Base-by-base conservation (phyloP, 1,140 invertebrate genomes). In the Calephelis nemesis region DNA sequence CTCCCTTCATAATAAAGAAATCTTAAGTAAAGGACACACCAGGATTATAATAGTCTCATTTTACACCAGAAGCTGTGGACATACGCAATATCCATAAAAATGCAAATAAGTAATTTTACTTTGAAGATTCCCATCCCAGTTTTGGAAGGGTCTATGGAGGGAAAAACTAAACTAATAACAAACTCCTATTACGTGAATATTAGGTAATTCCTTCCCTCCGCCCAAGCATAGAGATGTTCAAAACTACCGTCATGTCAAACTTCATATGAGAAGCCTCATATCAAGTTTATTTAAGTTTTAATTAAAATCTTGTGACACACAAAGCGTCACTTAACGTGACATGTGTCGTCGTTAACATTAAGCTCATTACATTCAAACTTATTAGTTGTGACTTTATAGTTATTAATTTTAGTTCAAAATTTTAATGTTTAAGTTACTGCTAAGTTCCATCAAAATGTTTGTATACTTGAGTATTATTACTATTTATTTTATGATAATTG, bases 81-180 rank as follows among this genome's bases (percentile, higher is more conserved):
- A 19, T 19, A 58, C 54, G 54, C 30, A 10, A 58, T 13, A 58
- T 39, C 30, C 30, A 58, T 58, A 58, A 58, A 58, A 58, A 58
- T 58, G 54, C 54, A 58, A 58, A 58, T 58, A 58, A 58, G 54
- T 58, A 58, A 58, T 58, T 58, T 58, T 58, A 58, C 54, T 58
- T 58, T 39, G 54, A 58, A 58, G 54, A 58, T 15, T 30, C 9
- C 9, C 42, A 45, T 45, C 42, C 42, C 42, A 45, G 19, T 54
- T 19, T 54, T 15, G 19, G 15, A 0, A 30, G 52, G 52, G 52
- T 54, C 9, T 19, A 30, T 13, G 15, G 7, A 54, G 52, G 15
- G 52, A 54, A 54, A 54, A 54, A 54, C 52, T 54, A 54, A 54
- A 54, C 52, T 54, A 54, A 54, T 54, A 54, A 54, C 52, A 39